Base-by-base conservation (phyloP, 2,113 vertebrate genomes). In the Eclectus roratus region DNA sequence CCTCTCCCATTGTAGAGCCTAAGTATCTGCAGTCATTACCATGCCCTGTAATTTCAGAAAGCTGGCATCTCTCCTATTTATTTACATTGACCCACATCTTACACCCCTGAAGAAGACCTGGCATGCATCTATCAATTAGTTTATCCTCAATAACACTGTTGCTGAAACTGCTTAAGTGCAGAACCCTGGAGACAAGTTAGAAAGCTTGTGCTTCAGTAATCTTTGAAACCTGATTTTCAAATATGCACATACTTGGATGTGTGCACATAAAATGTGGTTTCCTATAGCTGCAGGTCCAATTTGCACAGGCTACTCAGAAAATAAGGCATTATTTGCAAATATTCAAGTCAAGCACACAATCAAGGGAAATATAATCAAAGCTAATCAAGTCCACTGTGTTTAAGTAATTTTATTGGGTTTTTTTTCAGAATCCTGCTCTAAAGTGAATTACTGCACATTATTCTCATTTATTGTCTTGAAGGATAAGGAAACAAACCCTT, bases 31-130 rank as follows among this genome's bases (percentile, higher is more conserved):
- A 89, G 60, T 47, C 80, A 86, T 83, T 68, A 39, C 25, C 33
- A 50, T 86, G 55, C 55, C 71, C 90, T 96, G 44, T 90, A 95
- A 91, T 88, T 95, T 89, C 79, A 93, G 79, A 88, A 85, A 43
- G 25, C 66, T 89, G 87, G 74, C 37, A 93, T 65, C 72, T 14
- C 31, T 39, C 33, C 29, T 79, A 20, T 82, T 92, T 93, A 72
- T 85, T 96, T 95, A 70, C 49, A 73, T 33, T 79, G 82, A 69
- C 76, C 69, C 72, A 88, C 55, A 85, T 43, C 68, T 83, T 80
- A 43, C 29, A 60, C 13, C 47, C 68, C 50, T 10, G 3, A 85
- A 91, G 31, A 89, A 16, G 55, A 88, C 52, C 43, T 71, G 76
- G 41, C 91, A 80, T 23, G 25, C 21, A 37, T 80, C 53, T 50